Evolutionary conservation across 1,140 invertebrate genomes (phyloP).

Genomic region (Steinernema feltiae): DNA sequence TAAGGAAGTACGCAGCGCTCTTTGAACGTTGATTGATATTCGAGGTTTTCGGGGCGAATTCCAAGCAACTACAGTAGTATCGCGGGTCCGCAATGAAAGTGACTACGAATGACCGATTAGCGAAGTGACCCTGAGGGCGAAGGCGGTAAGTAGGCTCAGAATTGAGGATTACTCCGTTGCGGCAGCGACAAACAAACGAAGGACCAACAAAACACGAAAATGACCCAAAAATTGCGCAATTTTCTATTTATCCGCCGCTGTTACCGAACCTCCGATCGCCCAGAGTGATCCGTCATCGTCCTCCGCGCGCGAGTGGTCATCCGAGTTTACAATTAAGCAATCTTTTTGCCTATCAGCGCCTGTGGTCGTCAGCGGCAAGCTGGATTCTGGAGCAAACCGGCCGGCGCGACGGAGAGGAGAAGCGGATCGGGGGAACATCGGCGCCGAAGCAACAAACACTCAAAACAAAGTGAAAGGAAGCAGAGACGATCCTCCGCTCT

Average conservation of each 20-base stretch:
- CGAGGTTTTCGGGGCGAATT: background rate
- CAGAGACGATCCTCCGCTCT: background rate
- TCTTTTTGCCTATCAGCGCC: background rate
- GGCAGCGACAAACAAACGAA: background rate
- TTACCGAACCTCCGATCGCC: background rate
- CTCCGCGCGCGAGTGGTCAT: background rate
- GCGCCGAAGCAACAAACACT: too few relatives aligned
- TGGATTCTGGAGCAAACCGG: background rate
- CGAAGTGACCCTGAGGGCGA: background rate
- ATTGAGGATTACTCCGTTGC: too few relatives aligned
- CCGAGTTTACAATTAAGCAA: background rate
- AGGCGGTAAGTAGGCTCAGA: background rate
- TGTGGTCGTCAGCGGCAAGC: background rate
- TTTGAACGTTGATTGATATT: background rate
- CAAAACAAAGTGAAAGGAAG: background rate
- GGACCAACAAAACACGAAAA: background rate
- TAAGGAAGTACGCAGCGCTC: background rate
- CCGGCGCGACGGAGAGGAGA: background rate
- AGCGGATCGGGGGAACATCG: background rate
- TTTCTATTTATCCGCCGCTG: background rate
- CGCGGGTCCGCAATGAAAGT: too few relatives aligned
- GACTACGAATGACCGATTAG: background rate
- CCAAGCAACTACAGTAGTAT: too few relatives aligned
- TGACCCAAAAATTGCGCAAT: background rate
- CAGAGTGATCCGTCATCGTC: constrained; percentile 1